Evolutionary conservation across 2,797 vertebrate genomes (phyloP).

Genomic region (Erethizon dorsatum): DNA sequence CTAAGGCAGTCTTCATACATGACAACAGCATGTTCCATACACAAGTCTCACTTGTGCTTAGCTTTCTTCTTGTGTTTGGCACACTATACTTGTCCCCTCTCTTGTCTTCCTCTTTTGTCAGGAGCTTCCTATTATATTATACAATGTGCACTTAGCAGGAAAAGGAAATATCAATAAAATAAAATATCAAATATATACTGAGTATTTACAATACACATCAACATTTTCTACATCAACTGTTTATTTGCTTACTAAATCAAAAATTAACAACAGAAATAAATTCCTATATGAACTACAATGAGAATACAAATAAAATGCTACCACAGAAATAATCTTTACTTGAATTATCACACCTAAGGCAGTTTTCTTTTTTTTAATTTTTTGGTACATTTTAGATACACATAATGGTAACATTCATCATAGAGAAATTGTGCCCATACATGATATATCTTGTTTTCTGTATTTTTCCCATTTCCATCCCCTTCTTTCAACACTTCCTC

Average conservation of each 20-base stretch:
- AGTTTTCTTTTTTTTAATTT: not conserved
- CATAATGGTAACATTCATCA: not conserved
- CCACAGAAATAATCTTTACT: not conserved
- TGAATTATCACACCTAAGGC: not conserved
- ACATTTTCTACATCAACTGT: not conserved
- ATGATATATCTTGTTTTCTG: not conserved
- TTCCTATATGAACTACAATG: not conserved
- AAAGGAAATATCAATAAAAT: not conserved
- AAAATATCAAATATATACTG: too few relatives aligned
- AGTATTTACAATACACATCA: too few relatives aligned
- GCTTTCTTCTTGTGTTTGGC: not conserved
- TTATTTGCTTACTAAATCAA: not conserved
- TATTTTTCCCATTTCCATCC: too few relatives aligned
- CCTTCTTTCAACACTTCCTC: too few relatives aligned
- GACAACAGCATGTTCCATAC: not conserved
- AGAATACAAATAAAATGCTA: not conserved
- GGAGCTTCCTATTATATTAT: not conserved
- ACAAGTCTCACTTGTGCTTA: not conserved
- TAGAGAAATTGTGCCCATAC: not conserved
- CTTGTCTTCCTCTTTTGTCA: not conserved
- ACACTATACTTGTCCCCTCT: not conserved
- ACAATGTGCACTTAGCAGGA: not conserved
- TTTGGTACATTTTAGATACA: not conserved
- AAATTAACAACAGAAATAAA: not conserved
- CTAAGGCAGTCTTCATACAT: not conserved